Evolutionary conservation across 2,888 invertebrate species (phyloP).

Genomic region (Siphonodentalium dalli): DNA sequence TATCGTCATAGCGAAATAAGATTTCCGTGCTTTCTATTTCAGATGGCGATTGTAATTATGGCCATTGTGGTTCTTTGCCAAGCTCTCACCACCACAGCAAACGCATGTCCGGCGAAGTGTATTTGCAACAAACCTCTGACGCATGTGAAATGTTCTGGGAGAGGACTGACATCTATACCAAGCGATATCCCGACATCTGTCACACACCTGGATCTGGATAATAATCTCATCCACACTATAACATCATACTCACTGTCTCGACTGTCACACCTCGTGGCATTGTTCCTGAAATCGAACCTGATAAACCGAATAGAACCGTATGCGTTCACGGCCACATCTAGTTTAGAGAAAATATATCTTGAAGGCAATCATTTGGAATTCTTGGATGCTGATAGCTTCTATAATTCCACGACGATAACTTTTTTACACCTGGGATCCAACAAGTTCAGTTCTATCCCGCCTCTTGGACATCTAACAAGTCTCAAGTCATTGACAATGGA

Average conservation of each 20-base stretch:
- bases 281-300: slow-evolving; percentile 31
- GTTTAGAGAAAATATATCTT: slow-evolving; percentile 28
- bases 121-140: slow-evolving; percentile 38
- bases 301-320: slow-evolving; percentile 25
- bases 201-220: slow-evolving; percentile 35
- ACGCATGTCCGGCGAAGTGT: slow-evolving; percentile 31
- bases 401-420: slow-evolving; percentile 19
- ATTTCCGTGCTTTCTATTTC: too few relatives aligned
- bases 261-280: slow-evolving; percentile 23
- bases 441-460: slow-evolving; percentile 29
- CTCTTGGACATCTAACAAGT: slow-evolving; percentile 26
- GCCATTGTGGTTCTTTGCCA: too few relatives aligned
- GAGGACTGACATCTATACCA: slow-evolving; percentile 30
- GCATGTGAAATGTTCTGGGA: slow-evolving; percentile 42
- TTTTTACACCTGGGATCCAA: slow-evolving; percentile 36
- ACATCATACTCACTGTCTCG: slow-evolving; percentile 12
- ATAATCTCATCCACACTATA: slow-evolving; percentile 32
- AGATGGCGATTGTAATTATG: too few relatives aligned
- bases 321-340: slow-evolving; percentile 28
- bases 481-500: slow-evolving; percentile 37
- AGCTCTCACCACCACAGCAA: too few relatives aligned
- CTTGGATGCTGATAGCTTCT: slow-evolving; percentile 32
- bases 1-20: too few relatives aligned
- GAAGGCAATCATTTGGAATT: slow-evolving; percentile 30
- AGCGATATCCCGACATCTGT: slow-evolving; percentile 30